Conservation (phyloP, 1,140 invertebrate species). For the Neodiprion fabricii region DNA sequence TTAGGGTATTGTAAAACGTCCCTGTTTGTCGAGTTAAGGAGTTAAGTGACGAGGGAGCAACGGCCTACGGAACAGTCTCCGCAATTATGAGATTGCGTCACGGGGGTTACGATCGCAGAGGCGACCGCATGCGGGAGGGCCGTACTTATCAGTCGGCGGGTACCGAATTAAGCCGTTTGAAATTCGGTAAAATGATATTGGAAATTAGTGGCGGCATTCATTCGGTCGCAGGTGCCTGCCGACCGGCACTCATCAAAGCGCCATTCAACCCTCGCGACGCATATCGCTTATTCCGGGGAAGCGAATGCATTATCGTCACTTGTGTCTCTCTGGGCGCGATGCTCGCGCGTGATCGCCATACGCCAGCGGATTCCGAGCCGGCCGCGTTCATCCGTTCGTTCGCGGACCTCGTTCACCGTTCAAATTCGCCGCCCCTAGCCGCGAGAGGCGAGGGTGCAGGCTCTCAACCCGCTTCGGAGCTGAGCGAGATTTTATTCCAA, state of each 20-base stretch:
- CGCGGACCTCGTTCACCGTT: neutral
- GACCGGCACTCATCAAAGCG: neutral
- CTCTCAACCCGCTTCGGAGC: slow-evolving; percentile 14
- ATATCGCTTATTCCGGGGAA: neutral
- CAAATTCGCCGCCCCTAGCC: neutral
- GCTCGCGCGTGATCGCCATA: neutral
- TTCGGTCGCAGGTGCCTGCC: neutral
- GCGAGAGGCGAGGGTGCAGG: neutral
- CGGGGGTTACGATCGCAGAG: too few relatives aligned
- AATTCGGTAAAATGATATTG: neutral
- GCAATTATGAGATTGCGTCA: too few relatives aligned
- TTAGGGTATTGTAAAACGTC: too few relatives aligned
- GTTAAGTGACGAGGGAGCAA: too few relatives aligned
- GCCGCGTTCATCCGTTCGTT: slow-evolving; percentile 5
- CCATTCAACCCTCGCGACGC: neutral
- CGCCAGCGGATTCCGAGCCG: slow-evolving; percentile 15
- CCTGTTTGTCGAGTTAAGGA: too few relatives aligned
- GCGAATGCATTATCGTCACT: slow-evolving; percentile 7
- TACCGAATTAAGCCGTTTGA: neutral
- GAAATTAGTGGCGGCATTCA: neutral
- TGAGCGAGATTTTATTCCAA: slow-evolving; percentile 34
- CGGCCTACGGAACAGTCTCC: too few relatives aligned
- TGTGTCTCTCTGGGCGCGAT: neutral
- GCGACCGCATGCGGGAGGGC: too few relatives aligned
- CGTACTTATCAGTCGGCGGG: too few relatives aligned